These are phyloP conservation scores for Myotis brandtii DNA, from an alignment of 2,113 vertebrate genomes.

Conservation along the genomic window DNA sequence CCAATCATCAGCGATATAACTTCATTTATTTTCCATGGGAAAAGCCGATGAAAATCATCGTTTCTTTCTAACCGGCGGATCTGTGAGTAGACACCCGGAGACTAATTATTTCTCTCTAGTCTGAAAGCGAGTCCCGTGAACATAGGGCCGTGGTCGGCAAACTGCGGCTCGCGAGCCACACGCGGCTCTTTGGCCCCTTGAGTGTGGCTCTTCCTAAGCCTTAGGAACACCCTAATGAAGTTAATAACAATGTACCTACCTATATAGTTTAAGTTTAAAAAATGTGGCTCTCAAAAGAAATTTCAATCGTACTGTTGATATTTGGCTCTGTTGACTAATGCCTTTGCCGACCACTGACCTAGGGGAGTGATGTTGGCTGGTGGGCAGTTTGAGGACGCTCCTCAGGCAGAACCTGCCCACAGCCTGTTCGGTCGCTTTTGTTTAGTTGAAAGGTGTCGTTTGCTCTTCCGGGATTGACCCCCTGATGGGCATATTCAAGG, in stretches of 20 bases:
- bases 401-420: not conserved
- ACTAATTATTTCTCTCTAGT: not conserved
- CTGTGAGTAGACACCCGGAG: not conserved
- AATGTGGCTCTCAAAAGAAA: too few species aligned
- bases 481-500: not conserved
- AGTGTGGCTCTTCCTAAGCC: too few species aligned
- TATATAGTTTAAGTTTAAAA: too few species aligned
- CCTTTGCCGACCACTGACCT: too few species aligned
- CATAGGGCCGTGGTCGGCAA: too few species aligned
- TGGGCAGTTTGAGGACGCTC: not conserved
- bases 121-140: not conserved
- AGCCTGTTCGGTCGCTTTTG: not conserved
- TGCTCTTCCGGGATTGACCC: not conserved
- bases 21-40: constrained; percentile 36
- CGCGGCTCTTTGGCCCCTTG: too few species aligned
- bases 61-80: not conserved
- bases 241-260: too few species aligned
- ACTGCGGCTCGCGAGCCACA: too few species aligned
- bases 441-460: not conserved
- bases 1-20: not conserved
- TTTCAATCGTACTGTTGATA: too few species aligned
- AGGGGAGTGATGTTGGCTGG: not conserved
- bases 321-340: too few species aligned
- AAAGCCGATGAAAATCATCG: not conserved
- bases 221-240: too few species aligned